Evolutionary conservation across 2,888 invertebrate species (phyloP).

Genomic region (Acleris literana): DNA sequence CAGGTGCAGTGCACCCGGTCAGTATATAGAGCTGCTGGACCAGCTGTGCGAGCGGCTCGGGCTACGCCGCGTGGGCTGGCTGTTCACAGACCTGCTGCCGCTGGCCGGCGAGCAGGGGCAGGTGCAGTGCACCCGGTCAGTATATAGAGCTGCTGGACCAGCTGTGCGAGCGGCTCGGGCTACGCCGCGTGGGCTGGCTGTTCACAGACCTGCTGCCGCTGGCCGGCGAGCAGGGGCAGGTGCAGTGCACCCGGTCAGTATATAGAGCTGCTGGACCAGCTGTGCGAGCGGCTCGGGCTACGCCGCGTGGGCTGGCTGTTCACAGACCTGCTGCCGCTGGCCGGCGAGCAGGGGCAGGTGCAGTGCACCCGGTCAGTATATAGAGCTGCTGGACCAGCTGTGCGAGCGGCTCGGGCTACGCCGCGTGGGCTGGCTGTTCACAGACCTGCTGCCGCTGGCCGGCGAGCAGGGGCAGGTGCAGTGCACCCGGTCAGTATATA

Average conservation of each 20-base stretch:
- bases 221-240: constrained; percentile 2
- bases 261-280: no score
- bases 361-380: no score
- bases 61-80: constrained; percentile 95
- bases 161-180: constrained; percentile 90
- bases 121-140: constrained; percentile 85
- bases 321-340: no score
- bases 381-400: no score
- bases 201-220: constrained; percentile 1
- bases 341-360: no score
- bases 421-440: no score
- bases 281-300: no score
- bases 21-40: constrained; percentile 83
- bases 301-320: no score
- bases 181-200: constrained; percentile 63
- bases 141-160: constrained; percentile 85
- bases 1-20: constrained; percentile 88
- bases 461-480: no score
- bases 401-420: no score
- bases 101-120: constrained; percentile 67
- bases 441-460: no score
- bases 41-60: constrained; percentile 91
- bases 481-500: no score
- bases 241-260: constrained; percentile 5
- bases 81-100: constrained; percentile 96